A percentile compares a stretch with the other conserved stretches of the same genome.
These are phyloP conservation scores for Acanthococcus lagerstroemiae DNA, from an alignment of 2,888 invertebrate genomes.

Conservation along the genomic window DNA sequence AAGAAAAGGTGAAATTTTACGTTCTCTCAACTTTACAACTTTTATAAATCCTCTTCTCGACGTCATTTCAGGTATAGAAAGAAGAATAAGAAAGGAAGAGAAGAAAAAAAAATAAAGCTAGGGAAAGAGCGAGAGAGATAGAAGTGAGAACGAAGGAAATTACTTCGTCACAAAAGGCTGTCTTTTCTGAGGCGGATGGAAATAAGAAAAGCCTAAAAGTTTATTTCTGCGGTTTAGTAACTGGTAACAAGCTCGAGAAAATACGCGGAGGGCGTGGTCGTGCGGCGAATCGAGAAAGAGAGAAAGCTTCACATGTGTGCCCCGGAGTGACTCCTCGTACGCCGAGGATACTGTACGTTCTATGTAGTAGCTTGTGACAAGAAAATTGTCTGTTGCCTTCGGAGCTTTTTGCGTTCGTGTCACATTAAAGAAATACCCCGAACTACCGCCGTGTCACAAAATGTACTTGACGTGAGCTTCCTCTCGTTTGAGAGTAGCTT, in stretches of 20 bases:
- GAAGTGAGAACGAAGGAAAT: background rate
- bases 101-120: background rate
- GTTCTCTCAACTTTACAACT: background rate
- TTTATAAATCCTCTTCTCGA: background rate
- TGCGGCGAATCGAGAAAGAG: background rate
- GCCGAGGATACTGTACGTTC: background rate
- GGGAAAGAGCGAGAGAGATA: background rate
- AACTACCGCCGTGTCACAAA: conserved; percentile 22
- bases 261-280: conserved; percentile 25
- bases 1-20: too few relatives aligned
- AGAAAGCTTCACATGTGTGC: conserved; percentile 25
- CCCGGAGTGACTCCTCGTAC: conserved; percentile 17
- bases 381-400: conserved; percentile 28
- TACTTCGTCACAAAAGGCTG: background rate
- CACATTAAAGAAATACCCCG: conserved; percentile 27
- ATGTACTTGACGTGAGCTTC: conserved; percentile 28
- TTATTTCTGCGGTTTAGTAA: background rate
- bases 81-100: background rate
- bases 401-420: conserved; percentile 20
- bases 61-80: background rate
- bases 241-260: conserved; percentile 4
- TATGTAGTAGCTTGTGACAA: conserved; percentile 27
- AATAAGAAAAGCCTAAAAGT: background rate
- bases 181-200: background rate
- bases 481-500: conserved; percentile 22